phyloP scores from a whole-genome alignment of 2,888 invertebrate species.

The Cataglyphis cursor region DNA sequence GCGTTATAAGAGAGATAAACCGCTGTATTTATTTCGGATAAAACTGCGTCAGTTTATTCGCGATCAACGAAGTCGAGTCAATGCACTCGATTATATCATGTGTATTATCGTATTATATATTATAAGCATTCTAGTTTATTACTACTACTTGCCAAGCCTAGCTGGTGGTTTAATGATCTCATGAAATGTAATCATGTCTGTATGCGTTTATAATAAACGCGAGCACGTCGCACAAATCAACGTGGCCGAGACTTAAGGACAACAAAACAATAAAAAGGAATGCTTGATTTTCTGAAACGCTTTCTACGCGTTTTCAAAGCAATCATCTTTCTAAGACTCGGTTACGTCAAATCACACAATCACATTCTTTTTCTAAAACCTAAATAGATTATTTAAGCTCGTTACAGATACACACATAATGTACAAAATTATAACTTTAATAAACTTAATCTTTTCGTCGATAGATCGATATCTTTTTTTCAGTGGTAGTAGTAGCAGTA shows the following conservation, averaged over 20 bases:
- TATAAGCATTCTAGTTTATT: conserved; percentile 58
- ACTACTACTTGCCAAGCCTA: conserved; percentile 52
- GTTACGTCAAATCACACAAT: conserved; percentile 54
- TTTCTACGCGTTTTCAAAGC: background rate
- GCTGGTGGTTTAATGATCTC: conserved; percentile 49
- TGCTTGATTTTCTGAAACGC: conserved; percentile 12
- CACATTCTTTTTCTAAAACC: conserved; percentile 63
- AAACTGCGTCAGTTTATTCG: conserved; percentile 60
- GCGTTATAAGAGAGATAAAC: conserved; percentile 43
- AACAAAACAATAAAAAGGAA: conserved; percentile 18
- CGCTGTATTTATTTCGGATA: conserved; percentile 70
- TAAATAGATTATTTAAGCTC: conserved; percentile 70
- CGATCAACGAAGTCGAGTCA: conserved; percentile 71
- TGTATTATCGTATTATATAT: conserved; percentile 62
- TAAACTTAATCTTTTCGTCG: conserved; percentile 68
- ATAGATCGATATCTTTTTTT: conserved; percentile 4
- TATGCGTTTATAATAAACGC: conserved; percentile 51
- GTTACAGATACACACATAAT: conserved; percentile 57
- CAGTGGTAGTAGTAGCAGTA: background rate
- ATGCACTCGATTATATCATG: conserved; percentile 40
- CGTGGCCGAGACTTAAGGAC: conserved; percentile 47
- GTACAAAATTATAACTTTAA: conserved; percentile 76
- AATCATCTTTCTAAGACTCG: conserved; percentile 64
- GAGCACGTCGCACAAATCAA: conserved; percentile 68
- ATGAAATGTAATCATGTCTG: conserved; percentile 41